Evolutionary conservation across 2,888 invertebrate genomes (phyloP), one percentile per base, ranked within the genome.

Genomic region (Druceiella hillmani): DNA sequence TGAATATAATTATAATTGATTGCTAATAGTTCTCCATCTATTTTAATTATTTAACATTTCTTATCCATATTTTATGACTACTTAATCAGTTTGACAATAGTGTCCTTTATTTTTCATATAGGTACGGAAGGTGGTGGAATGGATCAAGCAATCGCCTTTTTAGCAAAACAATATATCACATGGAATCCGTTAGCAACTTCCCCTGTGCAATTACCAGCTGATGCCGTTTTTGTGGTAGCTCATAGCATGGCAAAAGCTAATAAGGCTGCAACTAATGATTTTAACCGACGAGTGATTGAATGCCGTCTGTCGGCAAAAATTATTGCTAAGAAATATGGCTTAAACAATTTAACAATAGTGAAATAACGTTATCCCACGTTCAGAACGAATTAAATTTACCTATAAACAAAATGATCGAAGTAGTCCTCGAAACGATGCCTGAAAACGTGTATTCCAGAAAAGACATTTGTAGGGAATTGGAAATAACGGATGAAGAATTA

Each of bases 101-200:
- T n/a, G n/a, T n/a, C n/a, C n/a, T n/a, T n/a, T n/a, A n/a, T n/a
- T n/a, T n/a, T n/a, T n/a, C n/a, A 89, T 53, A 94, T 99, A 50
- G 99, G 99, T 13, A 97, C 98, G 1, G 87, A 93, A 64, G 98
- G 99, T 14, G 99, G 99, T 25, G 99, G 99, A 43, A 99, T 99
- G 99, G 99, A 99, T 65, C 99, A 99, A 66, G 97, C 99, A 0
- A 95, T 97, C 53, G 93, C 92, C 34, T 90, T 95, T 62, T 75
- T 97, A 26, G 98, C 89, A 3, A 79, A 80, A 55, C 93, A 93
- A 59, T 78, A 87, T 53, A 98, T 99, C 49, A 87, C 93, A 53
- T 99, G 97, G 70, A 79, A 89, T 55, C 99, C 99, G 0, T 63
- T 97, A 38, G 74, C 76, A 43, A 81, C 86, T 3, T 74, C 74